These are phyloP conservation scores for Drosophila falleni DNA, from an alignment of 2,888 invertebrate species.

Conservation along the genomic window DNA sequence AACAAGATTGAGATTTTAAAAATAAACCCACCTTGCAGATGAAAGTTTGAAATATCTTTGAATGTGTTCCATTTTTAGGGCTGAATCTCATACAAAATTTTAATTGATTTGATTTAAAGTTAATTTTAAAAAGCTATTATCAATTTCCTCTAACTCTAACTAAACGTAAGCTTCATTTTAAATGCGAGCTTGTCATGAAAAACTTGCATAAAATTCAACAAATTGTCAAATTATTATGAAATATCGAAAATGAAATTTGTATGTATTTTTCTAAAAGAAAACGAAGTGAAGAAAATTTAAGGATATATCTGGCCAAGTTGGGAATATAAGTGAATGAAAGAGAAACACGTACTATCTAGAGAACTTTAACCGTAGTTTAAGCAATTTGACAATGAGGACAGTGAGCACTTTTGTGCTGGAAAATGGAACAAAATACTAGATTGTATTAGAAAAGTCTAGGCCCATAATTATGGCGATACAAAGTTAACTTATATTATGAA, in stretches of 20 bases:
- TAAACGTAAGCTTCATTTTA: conserved; percentile 15
- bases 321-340: conserved; percentile 21
- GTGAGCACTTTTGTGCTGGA: conserved; percentile 51
- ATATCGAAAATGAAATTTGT: conserved; percentile 50
- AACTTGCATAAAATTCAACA: conserved; percentile 25
- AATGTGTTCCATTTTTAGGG: conserved; percentile 67
- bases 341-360: conserved; percentile 37
- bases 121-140: conserved; percentile 1
- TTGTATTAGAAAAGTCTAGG: conserved; percentile 27
- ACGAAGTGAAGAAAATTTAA: conserved; percentile 17
- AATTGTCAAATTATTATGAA: conserved; percentile 43
- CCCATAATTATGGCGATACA: conserved; percentile 30
- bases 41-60: conserved; percentile 57
- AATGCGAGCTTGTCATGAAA: conserved; percentile 42
- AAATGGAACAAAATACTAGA: conserved; percentile 14
- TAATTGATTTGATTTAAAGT: conserved; percentile 10
- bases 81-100: conserved; percentile 18
- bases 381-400: conserved; percentile 44
- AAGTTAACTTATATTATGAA: conserved; percentile 68
- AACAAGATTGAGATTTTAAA: conserved; percentile 14
- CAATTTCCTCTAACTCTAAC: conserved; percentile 6
- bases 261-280: conserved; percentile 70
- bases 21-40: conserved; percentile 64
- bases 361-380: conserved; percentile 48
- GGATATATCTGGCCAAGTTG: conserved; percentile 21